A percentile compares a stretch with the other conserved stretches of the same genome.
phyloP scores from a whole-genome alignment of 2,113 vertebrate genomes.

The Cygnus atratus region DNA sequence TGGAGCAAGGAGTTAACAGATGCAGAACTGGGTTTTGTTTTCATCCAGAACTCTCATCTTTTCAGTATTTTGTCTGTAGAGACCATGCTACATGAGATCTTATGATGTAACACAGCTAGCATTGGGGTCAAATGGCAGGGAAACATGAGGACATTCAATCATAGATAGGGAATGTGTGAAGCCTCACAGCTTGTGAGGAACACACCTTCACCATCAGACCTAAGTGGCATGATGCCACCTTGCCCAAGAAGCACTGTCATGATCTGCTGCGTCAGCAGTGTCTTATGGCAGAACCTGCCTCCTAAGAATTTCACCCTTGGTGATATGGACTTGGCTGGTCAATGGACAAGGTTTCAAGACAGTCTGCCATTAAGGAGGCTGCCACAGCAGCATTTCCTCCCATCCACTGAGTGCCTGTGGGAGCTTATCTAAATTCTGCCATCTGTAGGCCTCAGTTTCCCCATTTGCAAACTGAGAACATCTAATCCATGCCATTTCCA shows the following conservation, averaged over 20 bases:
- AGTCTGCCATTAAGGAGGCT: background rate
- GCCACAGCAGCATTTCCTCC: accelerated
- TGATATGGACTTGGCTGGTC: background rate
- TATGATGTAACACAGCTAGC: background rate
- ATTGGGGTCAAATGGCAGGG: accelerated
- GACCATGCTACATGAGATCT: accelerated
- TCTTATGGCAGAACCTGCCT: background rate
- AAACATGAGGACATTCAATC: background rate
- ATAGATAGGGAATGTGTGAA: accelerated
- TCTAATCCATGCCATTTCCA: background rate
- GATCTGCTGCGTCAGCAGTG: background rate
- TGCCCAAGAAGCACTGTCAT: accelerated
- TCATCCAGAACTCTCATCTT: background rate
- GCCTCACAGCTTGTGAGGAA: background rate
- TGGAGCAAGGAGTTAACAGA: background rate
- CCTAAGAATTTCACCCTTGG: background rate
- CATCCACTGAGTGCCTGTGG: background rate
- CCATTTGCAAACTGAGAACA: background rate
- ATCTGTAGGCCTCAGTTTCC: background rate
- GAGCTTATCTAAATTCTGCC: background rate
- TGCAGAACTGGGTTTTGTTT: accelerated
- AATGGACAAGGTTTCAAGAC: background rate
- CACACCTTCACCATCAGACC: background rate
- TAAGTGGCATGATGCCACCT: background rate
- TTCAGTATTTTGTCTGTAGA: background rate